These are phyloP conservation scores for Plodia interpunctella DNA, from an alignment of 1,140 invertebrate genomes.

Conservation along the genomic window DNA sequence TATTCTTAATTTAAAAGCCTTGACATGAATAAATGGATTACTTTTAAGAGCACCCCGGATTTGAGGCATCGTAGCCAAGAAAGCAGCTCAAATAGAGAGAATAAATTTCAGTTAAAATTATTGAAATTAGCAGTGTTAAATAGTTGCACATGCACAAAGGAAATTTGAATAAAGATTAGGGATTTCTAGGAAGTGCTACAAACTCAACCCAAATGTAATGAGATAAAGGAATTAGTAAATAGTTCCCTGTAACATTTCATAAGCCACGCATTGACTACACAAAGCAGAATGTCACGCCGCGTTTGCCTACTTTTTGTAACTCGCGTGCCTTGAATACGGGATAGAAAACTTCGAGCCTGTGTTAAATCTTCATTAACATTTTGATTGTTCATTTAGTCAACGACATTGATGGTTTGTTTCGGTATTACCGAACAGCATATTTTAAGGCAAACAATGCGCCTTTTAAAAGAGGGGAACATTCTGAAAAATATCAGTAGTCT, in stretches of 20 bases:
- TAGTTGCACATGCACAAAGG: constrained; percentile 3
- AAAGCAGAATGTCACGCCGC: constrained; percentile 49
- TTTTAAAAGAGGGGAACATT: constrained; percentile 58
- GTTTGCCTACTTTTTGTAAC: constrained; percentile 50
- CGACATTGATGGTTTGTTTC: constrained; percentile 74
- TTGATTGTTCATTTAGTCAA: constrained; percentile 68
- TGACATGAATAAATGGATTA: too few relatives aligned
- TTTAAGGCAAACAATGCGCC: constrained; percentile 55
- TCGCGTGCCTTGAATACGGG: constrained; percentile 57
- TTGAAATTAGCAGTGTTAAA: background rate
- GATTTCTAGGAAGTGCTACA: constrained; percentile 3
- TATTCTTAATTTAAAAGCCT: too few relatives aligned
- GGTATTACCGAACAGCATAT: constrained; percentile 69
- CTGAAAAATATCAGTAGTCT: constrained; percentile 63
- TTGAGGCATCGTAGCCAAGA: too few relatives aligned
- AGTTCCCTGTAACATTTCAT: constrained; percentile 41
- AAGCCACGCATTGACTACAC: constrained; percentile 36
- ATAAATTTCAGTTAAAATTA: background rate
- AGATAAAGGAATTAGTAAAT: constrained; percentile 26
- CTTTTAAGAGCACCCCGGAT: too few relatives aligned
- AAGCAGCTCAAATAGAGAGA: too few relatives aligned
- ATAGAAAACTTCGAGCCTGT: constrained; percentile 39
- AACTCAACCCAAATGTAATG: background rate
- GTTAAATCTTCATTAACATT: constrained; percentile 68
- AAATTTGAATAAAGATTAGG: background rate